Base-by-base conservation (phyloP, 1,140 invertebrate genomes). In the Copidosoma floridanum region DNA sequence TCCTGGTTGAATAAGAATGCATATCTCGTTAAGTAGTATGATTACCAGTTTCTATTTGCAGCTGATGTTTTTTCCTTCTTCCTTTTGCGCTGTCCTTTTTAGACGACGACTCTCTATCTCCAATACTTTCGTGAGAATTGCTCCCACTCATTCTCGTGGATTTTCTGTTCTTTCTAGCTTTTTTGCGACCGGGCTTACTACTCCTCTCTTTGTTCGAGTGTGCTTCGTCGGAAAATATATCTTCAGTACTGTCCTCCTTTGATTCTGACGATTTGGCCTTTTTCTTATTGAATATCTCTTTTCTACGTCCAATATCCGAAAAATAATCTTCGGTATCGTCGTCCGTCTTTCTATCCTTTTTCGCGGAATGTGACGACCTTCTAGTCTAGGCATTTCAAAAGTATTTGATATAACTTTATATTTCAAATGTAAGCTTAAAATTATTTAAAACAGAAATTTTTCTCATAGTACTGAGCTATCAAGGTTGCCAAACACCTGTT, bases 131-230 rank as follows among this genome's bases (percentile, higher is more conserved):
- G 32, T 59, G 14, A 10, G 57, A 44, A 16, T 35, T 32, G 18
- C 20, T 52, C 23, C 37, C 29, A 26, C 26, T 35, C 37, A 10
- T 20, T 23, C 62, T 67, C 59, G 64, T 58, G 46, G 55, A 32
- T 64, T 57, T 59, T 29, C 57, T 51, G 23, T 43, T 63, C 51
- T 50, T 57, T 16, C 48, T 61, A 57, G 47, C 61, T 32, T 65
- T 57, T 7, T 40, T 40, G 18, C 32, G 35, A 26, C 63, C 53
- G n/a, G 44, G 32, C 46, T 32, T 58, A 47, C 52, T 58, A 47
- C 52, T 21, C 16, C 48, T 21, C 8, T 64, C 64, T 53, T 65
- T 53, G 14, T 52, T 46, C 16, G 51, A 44, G 20, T 37, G 50
- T 7, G 38, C n/a, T 41, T 61, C 59, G 21, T 53, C 29, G 2